Conservation (phyloP, 2,113 vertebrate genomes). For the Pachycephala philippinensis region DNA sequence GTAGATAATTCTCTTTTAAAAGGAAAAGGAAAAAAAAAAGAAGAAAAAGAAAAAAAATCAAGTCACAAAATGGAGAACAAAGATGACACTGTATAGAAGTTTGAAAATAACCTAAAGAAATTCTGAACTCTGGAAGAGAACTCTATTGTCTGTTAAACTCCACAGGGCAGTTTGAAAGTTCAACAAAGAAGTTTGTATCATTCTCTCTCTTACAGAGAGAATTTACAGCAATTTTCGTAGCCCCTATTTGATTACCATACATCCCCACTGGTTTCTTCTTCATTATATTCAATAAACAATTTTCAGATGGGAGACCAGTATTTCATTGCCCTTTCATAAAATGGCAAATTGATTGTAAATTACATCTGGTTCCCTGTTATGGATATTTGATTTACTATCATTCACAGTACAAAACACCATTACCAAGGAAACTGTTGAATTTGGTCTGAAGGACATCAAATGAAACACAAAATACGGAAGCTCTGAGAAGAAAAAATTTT, state of each 20-base stretch:
- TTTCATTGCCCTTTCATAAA: neutral
- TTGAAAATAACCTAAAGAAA: neutral
- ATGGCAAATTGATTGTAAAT: neutral
- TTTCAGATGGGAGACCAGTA: neutral
- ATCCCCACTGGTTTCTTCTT: neutral
- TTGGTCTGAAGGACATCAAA: neutral
- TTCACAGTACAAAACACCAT: neutral
- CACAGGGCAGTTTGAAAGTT: neutral
- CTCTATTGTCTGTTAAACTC: neutral
- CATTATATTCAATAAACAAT: neutral
- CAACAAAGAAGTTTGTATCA: neutral
- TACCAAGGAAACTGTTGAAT: neutral
- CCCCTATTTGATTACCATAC: neutral
- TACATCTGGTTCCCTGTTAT: neutral
- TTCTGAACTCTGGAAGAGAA: neutral
- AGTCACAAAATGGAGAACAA: neutral
- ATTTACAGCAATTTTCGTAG: neutral
- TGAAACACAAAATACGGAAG: neutral
- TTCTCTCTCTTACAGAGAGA: neutral
- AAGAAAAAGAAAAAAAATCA: neutral
- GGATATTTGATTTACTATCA: neutral
- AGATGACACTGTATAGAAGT: neutral
- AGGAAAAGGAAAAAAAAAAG: neutral
- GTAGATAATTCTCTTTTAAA: neutral
- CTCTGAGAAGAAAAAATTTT: neutral